Evolutionary conservation across 1,140 invertebrate species (phyloP), one percentile per base, ranked within the genome.

Genomic region (Dreissena polymorpha): DNA sequence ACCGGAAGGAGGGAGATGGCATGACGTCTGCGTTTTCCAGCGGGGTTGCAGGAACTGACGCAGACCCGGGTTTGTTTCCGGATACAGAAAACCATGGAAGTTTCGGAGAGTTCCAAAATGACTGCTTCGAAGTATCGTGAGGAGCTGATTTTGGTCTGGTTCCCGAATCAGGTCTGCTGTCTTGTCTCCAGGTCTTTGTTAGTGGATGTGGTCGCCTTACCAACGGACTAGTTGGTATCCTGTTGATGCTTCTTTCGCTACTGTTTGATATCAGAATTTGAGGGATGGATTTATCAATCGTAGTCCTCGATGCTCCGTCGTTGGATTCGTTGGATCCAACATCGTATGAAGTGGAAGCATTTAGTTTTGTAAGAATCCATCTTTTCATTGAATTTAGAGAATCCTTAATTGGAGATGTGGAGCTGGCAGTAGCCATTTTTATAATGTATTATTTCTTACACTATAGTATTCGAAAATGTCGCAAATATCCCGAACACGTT

Each of bases 221-320:
- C 16, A 51, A 12, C 1, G 76, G 76, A 49, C 76, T 78, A 23
- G 18, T 18, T n/a, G 23, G 76, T 65, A 78, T 27, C 7, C 23
- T 78, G 49, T 78, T 78, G 3, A 78, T 70, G 23, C 67, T 69
- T 55, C 57, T 78, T 8, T 78, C n/a, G 27, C 76, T 78, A 27
- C 76, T 64, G n/a, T 29, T 55, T 16, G 76, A 78, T 53, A 78
- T 78, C 29, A 69, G 53, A 3, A 78, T 78, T 57, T 57, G 68
- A 70, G 76, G 76, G 23, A 77, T 23, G 2, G 49, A 14, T n/a
- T 50, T 75, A 53, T 27, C 55, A 16, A 5, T 16, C 7, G 18
- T 18, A 23, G 49, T 10, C 57, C 51, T 53, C 13, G 10, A 10
- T 5, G 14, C 14, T 1, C 16, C 27, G 18, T 29, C 25, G 21